Percentiles rank a stretch among this genome's conserved stretches.
These are phyloP conservation scores for Sycon ciliatum DNA, from an alignment of 37 sponge, comb jelly and placozoan species.

Conservation along the genomic window DNA sequence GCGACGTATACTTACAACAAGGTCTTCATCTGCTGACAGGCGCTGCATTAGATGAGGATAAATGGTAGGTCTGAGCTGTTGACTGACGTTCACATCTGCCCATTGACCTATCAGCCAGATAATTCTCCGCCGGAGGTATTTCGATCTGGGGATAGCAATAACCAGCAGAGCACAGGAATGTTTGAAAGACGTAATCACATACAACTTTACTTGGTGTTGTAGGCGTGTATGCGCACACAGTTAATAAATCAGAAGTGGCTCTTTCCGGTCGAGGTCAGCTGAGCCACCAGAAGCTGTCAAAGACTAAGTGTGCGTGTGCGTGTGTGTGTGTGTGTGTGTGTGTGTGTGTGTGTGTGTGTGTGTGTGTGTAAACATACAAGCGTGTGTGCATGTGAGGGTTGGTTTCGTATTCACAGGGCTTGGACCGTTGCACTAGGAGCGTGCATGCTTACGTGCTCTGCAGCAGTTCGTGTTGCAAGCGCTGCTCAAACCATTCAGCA, in stretches of 20 bases:
- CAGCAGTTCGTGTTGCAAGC: conserved; percentile 50
- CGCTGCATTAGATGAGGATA: conserved; percentile 40
- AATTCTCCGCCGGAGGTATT: conserved; percentile 53
- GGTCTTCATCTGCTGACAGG: conserved; percentile 39
- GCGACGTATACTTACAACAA: conserved; percentile 70
- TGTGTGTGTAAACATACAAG: too few relatives aligned
- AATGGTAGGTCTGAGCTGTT: conserved; percentile 48
- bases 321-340: too few relatives aligned
- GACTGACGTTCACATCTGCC: conserved; percentile 65
- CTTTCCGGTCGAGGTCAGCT: too few relatives aligned
- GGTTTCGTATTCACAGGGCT: too few relatives aligned
- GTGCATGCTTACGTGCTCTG: background rate
- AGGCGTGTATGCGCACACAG: background rate
- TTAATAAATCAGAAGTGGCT: too few relatives aligned
- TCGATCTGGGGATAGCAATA: conserved; percentile 35
- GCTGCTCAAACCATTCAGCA: conserved; percentile 54
- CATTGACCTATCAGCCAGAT: conserved; percentile 70
- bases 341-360: too few relatives aligned
- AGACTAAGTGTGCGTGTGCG: too few relatives aligned
- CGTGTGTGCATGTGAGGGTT: too few relatives aligned
- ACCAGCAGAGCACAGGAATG: background rate
- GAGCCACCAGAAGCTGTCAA: too few relatives aligned
- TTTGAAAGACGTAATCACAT: background rate
- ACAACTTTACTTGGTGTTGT: background rate
- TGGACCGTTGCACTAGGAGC: too few relatives aligned